phyloP scores from a whole-genome alignment of 2,113 vertebrate genomes.

The Cyanoramphus novaezelandiae region DNA sequence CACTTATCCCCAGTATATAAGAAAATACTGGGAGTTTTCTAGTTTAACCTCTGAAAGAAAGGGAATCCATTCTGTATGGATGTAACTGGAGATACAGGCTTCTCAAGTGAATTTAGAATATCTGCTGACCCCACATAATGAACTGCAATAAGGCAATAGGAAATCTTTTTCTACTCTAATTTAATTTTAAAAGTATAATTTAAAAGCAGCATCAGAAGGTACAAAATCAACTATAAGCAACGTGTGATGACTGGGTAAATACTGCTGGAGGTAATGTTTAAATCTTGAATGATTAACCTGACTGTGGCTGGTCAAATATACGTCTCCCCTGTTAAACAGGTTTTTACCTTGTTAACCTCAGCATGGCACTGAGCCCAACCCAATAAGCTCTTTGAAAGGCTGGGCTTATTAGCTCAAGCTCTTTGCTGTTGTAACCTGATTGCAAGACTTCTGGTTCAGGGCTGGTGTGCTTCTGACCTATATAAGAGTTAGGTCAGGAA shows the following conservation, averaged over 20 bases:
- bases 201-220: slow-evolving; percentile 19
- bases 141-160: neutral
- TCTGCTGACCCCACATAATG: neutral
- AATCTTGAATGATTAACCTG: slow-evolving; percentile 47
- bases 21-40: neutral
- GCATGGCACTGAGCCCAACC: slow-evolving; percentile 52
- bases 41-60: neutral
- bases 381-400: slow-evolving; percentile 56
- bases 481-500: neutral
- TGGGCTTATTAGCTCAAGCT: slow-evolving; percentile 46
- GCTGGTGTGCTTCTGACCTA: slow-evolving; percentile 33
- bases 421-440: neutral
- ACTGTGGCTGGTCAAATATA: slow-evolving; percentile 33
- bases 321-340: slow-evolving; percentile 31
- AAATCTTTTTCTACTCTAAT: neutral
- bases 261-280: slow-evolving; percentile 55
- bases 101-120: neutral
- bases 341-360: slow-evolving; percentile 64
- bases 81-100: neutral
- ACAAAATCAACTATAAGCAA: neutral
- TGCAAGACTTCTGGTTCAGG: slow-evolving; percentile 37
- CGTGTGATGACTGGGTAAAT: neutral
- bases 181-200: slow-evolving; percentile 36
- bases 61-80: neutral
- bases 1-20: neutral